A percentile compares a stretch with the other conserved stretches of the same genome.
Evolutionary conservation across 2,888 invertebrate genomes (phyloP).

Genomic region (Dryococelus australis): DNA sequence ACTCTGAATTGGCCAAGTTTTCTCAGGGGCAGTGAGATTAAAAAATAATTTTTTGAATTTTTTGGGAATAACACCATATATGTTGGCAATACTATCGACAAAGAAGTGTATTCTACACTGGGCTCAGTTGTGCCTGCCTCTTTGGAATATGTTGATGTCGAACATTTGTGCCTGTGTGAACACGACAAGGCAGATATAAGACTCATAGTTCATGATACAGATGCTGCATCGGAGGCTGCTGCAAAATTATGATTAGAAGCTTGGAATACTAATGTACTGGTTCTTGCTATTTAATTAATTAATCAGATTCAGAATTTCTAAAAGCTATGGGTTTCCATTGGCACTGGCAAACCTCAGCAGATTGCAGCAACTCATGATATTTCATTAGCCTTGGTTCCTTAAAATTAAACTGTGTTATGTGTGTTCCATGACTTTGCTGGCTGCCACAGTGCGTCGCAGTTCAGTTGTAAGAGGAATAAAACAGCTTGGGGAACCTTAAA

Average conservation of each 20-base stretch:
- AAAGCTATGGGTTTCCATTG: conserved; percentile 19
- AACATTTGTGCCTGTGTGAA: not conserved
- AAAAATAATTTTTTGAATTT: not conserved
- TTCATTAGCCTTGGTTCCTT: not conserved
- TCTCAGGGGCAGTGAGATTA: conserved; percentile 11
- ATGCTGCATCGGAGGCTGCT: conserved; percentile 11
- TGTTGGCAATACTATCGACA: not conserved
- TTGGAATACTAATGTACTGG: conserved; percentile 17
- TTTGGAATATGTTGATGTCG: not conserved
- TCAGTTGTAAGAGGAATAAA: conserved; percentile 16
- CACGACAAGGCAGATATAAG: not conserved
- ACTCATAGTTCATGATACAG: conserved; percentile 13
- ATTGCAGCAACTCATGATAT: conserved; percentile 2
- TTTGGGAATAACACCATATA: conserved; percentile 1
- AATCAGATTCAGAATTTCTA: conserved; percentile 11
- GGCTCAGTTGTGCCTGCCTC: not conserved
- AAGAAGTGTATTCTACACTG: conserved; percentile 21
- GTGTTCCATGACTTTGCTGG: conserved; percentile 11
- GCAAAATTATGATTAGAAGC: not conserved
- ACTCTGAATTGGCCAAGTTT: conserved; percentile 25
- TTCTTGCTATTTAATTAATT: not conserved
- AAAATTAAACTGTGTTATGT: not conserved
- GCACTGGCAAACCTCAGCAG: conserved; percentile 2
- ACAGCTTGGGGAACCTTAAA: not conserved
- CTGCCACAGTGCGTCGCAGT: not conserved